phyloP scores from a whole-genome alignment of 2,797 vertebrate genomes.

The Eulemur rubriventer region DNA sequence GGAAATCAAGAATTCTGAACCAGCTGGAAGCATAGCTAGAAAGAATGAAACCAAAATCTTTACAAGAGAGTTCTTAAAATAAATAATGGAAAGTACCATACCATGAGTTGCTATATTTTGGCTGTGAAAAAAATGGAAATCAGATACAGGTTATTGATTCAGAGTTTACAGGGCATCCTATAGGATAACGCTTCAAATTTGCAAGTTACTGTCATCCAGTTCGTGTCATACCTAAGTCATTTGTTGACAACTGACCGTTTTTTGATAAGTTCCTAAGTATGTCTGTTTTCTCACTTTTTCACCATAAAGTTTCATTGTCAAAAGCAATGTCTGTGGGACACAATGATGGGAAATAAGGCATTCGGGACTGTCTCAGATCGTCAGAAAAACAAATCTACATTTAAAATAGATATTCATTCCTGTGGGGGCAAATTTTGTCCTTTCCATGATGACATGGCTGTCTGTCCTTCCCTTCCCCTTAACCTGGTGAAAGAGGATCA shows the following conservation, averaged over 20 bases:
- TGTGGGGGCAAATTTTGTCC: not conserved
- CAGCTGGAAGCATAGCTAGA: not conserved
- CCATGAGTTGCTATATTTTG: not conserved
- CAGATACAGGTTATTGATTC: not conserved
- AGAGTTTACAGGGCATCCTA: not conserved
- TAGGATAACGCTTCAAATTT: not conserved
- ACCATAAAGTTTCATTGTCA: not conserved
- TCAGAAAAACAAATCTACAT: not conserved
- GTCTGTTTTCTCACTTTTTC: not conserved
- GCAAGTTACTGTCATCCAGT: not conserved
- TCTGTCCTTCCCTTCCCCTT: not conserved
- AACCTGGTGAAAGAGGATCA: not conserved
- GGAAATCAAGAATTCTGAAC: not conserved
- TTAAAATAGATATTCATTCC: not conserved
- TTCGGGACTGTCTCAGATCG: not conserved
- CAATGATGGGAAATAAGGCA: not conserved
- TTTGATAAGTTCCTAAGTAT: not conserved
- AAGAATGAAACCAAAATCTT: constrained; percentile 4
- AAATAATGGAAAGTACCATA: not conserved
- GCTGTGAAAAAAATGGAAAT: not conserved
- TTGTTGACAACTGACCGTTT: not conserved
- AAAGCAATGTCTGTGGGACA: not conserved
- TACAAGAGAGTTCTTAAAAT: not conserved
- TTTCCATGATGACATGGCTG: not conserved
- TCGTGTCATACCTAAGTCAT: not conserved